phyloP scores from a whole-genome alignment of 1,140 invertebrate species.

The Arctopsyche grandis region DNA sequence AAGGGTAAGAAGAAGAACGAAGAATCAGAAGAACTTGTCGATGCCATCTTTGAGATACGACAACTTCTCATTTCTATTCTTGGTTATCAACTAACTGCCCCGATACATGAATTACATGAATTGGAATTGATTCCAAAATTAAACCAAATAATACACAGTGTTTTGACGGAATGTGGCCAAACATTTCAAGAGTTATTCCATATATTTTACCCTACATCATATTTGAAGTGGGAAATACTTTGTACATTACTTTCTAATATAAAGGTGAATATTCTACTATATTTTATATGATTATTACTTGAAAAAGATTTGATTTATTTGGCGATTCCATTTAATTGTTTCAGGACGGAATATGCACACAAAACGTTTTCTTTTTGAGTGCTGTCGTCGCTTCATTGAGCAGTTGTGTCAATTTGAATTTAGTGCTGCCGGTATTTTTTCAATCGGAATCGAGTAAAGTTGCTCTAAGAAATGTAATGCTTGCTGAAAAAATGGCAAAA shows the following conservation, averaged over 20 bases:
- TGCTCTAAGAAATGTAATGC: slow-evolving; percentile 56
- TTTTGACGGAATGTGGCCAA: slow-evolving; percentile 89
- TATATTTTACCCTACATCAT: slow-evolving; percentile 94
- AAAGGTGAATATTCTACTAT: slow-evolving; percentile 70
- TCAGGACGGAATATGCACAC: slow-evolving; percentile 40
- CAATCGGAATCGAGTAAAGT: slow-evolving; percentile 67
- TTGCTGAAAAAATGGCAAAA: slow-evolving; percentile 46
- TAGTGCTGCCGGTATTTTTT: slow-evolving; percentile 53
- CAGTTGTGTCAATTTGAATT: slow-evolving; percentile 31
- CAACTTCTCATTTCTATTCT: slow-evolving; percentile 86
- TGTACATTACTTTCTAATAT: slow-evolving; percentile 86
- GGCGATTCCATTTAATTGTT: not conserved
- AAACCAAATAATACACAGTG: slow-evolving; percentile 67
- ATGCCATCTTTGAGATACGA: slow-evolving; percentile 87
- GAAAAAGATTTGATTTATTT: slow-evolving; percentile 45
- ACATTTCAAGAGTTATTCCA: slow-evolving; percentile 94
- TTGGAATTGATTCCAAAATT: no score
- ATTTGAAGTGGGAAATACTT: slow-evolving; percentile 91
- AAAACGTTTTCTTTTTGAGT: slow-evolving; percentile 40
- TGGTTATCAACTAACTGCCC: slow-evolving; percentile 69
- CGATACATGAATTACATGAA: slow-evolving; percentile 55
- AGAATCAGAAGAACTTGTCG: slow-evolving; percentile 81
- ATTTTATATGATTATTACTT: slow-evolving; percentile 53
- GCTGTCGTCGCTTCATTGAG: slow-evolving; percentile 42
- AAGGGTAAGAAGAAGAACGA: slow-evolving; percentile 69